Evolutionary conservation across 2,113 vertebrate species (phyloP), one percentile per base, ranked within the genome.

Genomic region (Haemorhous mexicanus): DNA sequence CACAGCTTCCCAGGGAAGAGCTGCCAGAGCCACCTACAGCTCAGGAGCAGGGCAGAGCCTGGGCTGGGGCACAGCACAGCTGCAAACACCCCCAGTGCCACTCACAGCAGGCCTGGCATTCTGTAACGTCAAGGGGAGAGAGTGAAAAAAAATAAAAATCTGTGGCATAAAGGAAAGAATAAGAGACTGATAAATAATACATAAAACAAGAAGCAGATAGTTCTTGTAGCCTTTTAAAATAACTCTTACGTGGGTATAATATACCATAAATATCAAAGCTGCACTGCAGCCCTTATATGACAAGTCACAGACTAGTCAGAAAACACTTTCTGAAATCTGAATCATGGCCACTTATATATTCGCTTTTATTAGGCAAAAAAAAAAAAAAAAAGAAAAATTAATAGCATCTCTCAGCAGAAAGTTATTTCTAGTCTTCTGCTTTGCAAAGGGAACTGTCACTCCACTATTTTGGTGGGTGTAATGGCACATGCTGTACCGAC

Each of bases 401-500:
- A 94, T 79, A 94, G 84, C 94, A 91, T 92, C 73, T 91, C 84
- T 95, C 95, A 95, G 95, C 89, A 92, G 80, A 95, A 95, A 96
- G 94, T 96, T 96, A 97, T 96, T 97, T 96, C 96, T 79, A 92
- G 95, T 76, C 80, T 75, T 52, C 66, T 78, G 44, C 94, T 96
- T 84, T 93, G 95, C 89, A 89, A 95, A 89, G 58, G 69, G 93
- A 97, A 75, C 94, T 97, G 94, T 94, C 95, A 94, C 59, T 90
- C 70, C 93, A 91, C 83, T 96, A 78, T 94, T 92, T 91, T 91
- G 91, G 96, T 96, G 96, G 93, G 94, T 95, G 93, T 92, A 92
- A 94, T 87, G 93, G 96, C 96, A 96, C 96, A 96, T 95, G 96
- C 91, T 97, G 96, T 96, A 96, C 95, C 91, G 1, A 94, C 96